Percentiles rank a stretch among this genome's conserved stretches.
phyloP scores from a whole-genome alignment of 2,888 invertebrate species.

The Stenichneumon culpator region DNA sequence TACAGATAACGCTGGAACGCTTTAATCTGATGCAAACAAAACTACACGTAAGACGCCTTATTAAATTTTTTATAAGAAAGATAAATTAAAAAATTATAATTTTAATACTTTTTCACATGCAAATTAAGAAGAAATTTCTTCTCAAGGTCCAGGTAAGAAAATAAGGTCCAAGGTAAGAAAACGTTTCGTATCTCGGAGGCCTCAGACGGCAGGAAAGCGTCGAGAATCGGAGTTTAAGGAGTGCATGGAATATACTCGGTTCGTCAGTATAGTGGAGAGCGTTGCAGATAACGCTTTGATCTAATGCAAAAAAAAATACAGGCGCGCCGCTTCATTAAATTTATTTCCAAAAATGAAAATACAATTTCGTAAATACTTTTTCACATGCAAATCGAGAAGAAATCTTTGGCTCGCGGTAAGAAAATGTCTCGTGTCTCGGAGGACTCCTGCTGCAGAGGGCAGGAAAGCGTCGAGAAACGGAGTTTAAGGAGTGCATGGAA shows the following conservation, averaged over 20 bases:
- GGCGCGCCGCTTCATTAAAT: not conserved
- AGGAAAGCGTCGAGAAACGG: constrained; percentile 44
- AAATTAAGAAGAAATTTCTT: not conserved
- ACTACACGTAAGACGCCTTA: too few relatives aligned
- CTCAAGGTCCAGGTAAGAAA: too few relatives aligned
- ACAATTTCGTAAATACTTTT: not conserved
- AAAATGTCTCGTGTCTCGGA: not conserved
- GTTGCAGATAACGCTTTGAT: too few relatives aligned
- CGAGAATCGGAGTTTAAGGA: constrained; percentile 25
- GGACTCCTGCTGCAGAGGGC: not conserved
- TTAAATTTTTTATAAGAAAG: too few relatives aligned
- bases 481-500: constrained; percentile 10
- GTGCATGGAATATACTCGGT: not conserved
- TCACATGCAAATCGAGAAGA: not conserved
- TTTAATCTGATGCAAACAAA: too few relatives aligned
- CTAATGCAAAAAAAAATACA: not conserved
- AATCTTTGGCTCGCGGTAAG: not conserved
- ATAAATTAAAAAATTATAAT: too few relatives aligned
- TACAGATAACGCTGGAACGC: too few relatives aligned
- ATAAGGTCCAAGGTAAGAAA: not conserved
- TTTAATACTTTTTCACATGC: not conserved
- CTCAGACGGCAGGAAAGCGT: constrained; percentile 34
- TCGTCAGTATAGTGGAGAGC: constrained; percentile 27
- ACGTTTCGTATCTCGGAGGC: not conserved
- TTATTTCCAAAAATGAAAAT: not conserved